Evolutionary conservation across 2,888 invertebrate genomes (phyloP), one percentile per base, ranked within the genome.

Genomic region (Hirtodrosophila confusa): DNA sequence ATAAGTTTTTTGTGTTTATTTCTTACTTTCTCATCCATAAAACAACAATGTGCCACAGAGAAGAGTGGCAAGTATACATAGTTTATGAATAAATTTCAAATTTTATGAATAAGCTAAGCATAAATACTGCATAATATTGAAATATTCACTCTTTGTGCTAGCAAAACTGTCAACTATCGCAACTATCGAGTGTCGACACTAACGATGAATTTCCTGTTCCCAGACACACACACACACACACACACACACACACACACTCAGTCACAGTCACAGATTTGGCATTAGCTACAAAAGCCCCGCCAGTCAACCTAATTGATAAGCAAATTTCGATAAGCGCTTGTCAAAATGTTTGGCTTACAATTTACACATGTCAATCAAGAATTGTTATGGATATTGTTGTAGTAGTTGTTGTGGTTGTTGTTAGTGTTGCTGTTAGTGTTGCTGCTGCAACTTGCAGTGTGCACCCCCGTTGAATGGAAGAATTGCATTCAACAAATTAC

Each of bases 261-360:
- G 2, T 9, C 17, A 45, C 12, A 63, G 1, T 24, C 45, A 50
- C 47, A 58, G 61, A 61, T 75, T 75, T 70, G 50, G 60, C 49
- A 40, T 39, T 43, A 24, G 67, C 66, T 39, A 31, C 50, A 41
- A 45, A 50, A 33, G 50, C 48, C n/a, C 29, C 39, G 31, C 35
- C 36, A 37, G 57, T n/a, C 78, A 69, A 54, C 66, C 79, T 56
- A 75, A 79, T 73, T 86, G 80, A 80, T 80, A 86, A 79, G 64
- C 63, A 56, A 68, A 65, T 62, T 73, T 63, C 66, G 86, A 80
- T 86, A 86, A 79, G 76, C 69, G 68, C 63, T 58, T 82, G 75
- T 85, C 82, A 54, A 84, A 86, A 82, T 82, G 80, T 86, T 82
- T 86, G 84, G 69, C 85, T 80, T 77, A 75, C 75, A 77, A 86